Conservation (phyloP, 2,888 invertebrate species). For the Liposcelis brunnea region DNA sequence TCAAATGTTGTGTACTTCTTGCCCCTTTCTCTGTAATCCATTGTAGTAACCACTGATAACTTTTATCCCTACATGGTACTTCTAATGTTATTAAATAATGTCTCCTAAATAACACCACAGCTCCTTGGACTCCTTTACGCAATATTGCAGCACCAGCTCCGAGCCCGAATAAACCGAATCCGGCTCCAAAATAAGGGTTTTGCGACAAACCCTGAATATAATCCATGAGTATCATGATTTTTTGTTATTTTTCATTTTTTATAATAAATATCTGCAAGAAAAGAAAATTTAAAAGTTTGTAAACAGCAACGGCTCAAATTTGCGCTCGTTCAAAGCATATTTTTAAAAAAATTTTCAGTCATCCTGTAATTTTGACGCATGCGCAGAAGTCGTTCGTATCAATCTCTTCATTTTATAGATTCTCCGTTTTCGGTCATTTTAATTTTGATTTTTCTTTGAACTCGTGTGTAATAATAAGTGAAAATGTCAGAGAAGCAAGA, state of each 20-base stretch:
- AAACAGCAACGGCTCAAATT: no score
- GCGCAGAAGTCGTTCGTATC: no score
- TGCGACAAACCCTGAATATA: constrained; percentile 57
- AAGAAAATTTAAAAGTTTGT: no score
- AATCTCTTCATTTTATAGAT: no score
- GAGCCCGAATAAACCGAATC: constrained; percentile 88
- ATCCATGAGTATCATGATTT: constrained; percentile 46
- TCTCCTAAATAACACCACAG: constrained; percentile 55
- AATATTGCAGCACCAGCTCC: constrained; percentile 78
- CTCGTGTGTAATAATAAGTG: no score
- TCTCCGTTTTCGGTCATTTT: constrained; percentile 1
- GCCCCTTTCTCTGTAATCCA: constrained; percentile 89
- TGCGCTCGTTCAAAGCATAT: no score
- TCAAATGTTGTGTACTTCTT: constrained; percentile 79
- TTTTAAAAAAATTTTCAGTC: no score
- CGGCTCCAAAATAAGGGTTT: constrained; percentile 96
- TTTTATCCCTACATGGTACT: constrained; percentile 91
- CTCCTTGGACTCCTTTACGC: constrained; percentile 63
- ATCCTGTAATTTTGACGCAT: no score
- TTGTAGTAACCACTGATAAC: constrained; percentile 89
- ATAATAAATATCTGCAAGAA: no score
- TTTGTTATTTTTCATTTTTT: no score
- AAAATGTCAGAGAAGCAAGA: constrained; percentile 25
- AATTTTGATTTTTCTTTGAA: no score
- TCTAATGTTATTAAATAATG: constrained; percentile 93